Evolutionary conservation across 2,113 vertebrate genomes (phyloP).

Genomic region (Eulacestoma nigropectus): DNA sequence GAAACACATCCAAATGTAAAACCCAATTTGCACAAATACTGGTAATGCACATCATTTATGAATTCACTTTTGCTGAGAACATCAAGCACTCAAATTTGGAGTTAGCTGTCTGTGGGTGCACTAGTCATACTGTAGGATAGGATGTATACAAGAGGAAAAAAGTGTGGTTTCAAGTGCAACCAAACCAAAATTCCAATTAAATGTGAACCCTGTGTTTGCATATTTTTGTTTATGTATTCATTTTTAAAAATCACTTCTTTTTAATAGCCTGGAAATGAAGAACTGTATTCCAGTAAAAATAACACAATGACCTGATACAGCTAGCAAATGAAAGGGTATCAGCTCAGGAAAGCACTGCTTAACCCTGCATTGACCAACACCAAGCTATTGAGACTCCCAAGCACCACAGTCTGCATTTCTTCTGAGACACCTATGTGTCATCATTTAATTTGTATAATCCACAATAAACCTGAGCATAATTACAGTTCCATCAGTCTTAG

Average conservation of each 20-base stretch:
- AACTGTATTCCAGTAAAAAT: neutral
- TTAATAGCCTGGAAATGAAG: neutral
- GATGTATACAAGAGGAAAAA: neutral
- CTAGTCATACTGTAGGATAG: neutral
- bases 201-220: neutral
- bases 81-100: neutral
- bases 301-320: neutral
- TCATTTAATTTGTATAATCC: neutral
- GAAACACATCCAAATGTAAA: neutral
- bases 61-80: neutral
- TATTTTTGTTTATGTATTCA: neutral
- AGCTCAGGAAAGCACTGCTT: neutral
- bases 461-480: neutral
- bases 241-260: neutral
- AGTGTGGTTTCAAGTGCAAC: neutral
- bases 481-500: neutral
- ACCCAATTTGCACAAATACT: neutral
- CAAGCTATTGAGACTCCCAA: neutral
- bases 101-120: neutral
- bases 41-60: neutral
- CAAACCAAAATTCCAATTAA: neutral
- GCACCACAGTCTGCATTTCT: neutral
- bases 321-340: neutral
- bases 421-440: neutral
- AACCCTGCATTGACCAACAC: neutral